phyloP scores from a whole-genome alignment of 2,797 vertebrate species.

The Etheostoma perlongum region DNA sequence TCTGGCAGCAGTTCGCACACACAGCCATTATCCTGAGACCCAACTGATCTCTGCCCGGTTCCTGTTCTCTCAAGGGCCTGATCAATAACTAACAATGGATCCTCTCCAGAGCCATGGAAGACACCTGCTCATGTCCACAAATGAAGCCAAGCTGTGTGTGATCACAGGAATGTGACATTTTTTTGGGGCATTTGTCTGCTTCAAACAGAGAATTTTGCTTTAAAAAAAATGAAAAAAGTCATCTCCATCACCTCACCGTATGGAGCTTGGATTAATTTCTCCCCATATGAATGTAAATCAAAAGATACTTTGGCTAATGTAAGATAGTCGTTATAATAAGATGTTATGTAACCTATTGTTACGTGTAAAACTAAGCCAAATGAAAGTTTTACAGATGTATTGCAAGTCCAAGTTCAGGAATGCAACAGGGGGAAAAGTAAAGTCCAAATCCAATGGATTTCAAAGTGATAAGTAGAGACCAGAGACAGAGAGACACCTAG shows the following conservation, averaged over 20 bases:
- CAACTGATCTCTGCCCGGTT: not conserved
- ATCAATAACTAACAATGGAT: conserved; percentile 12
- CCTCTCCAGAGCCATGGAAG: not conserved
- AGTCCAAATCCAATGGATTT: no score
- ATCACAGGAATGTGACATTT: not conserved
- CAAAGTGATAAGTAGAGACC: no score
- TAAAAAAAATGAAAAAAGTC: not conserved
- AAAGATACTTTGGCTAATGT: not conserved
- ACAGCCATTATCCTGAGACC: not conserved
- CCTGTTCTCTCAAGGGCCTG: not conserved
- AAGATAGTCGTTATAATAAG: not conserved
- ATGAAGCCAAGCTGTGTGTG: not conserved
- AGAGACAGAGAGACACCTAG: no score
- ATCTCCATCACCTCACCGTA: not conserved
- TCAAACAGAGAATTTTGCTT: not conserved
- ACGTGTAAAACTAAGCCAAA: no score
- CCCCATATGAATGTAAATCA: not conserved
- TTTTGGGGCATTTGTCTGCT: not conserved
- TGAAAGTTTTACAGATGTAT: no score
- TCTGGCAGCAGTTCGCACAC: not conserved
- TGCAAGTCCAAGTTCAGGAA: no score
- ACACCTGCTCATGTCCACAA: not conserved
- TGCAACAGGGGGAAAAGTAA: no score
- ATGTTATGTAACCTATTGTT: not conserved
- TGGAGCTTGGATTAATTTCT: not conserved